These are phyloP conservation scores for Phylloscopus whistleri DNA, from an alignment of 2,113 vertebrate genomes.

Conservation along the genomic window DNA sequence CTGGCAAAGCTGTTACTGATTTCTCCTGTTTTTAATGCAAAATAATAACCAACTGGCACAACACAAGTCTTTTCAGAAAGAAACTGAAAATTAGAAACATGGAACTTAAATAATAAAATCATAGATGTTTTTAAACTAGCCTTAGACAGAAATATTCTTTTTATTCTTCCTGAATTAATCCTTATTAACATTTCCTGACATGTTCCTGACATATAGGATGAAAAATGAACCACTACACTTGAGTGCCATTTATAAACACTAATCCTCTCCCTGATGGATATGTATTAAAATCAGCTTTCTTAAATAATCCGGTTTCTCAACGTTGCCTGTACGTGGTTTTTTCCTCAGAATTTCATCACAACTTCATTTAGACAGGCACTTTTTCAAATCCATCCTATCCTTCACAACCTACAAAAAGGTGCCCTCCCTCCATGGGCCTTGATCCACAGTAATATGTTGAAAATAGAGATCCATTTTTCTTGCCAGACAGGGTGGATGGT, in stretches of 20 bases:
- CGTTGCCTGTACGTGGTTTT: not conserved
- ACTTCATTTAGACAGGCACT: constrained; percentile 37
- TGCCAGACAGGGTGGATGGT: constrained; percentile 66
- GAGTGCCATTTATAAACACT: not conserved
- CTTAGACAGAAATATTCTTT: not conserved
- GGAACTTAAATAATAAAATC: not conserved
- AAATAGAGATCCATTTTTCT: constrained; percentile 76
- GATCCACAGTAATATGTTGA: constrained; percentile 54
- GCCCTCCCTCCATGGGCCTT: constrained; percentile 43
- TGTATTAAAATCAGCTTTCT: not conserved
- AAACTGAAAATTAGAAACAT: not conserved
- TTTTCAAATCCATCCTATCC: constrained; percentile 48
- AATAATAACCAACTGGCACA: not conserved
- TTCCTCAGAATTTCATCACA: not conserved
- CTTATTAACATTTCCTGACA: not conserved
- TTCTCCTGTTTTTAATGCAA: not conserved
- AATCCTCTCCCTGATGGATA: not conserved
- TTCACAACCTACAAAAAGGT: constrained; percentile 35
- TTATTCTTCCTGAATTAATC: not conserved
- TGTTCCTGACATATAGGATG: not conserved
- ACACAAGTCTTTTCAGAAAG: not conserved
- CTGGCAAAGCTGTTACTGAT: not conserved
- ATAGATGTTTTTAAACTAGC: not conserved
- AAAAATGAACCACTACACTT: not conserved
- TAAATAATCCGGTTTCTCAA: not conserved